Evolutionary conservation across 1,140 invertebrate species (phyloP).

Genomic region (Zaprionus ornatus): DNA sequence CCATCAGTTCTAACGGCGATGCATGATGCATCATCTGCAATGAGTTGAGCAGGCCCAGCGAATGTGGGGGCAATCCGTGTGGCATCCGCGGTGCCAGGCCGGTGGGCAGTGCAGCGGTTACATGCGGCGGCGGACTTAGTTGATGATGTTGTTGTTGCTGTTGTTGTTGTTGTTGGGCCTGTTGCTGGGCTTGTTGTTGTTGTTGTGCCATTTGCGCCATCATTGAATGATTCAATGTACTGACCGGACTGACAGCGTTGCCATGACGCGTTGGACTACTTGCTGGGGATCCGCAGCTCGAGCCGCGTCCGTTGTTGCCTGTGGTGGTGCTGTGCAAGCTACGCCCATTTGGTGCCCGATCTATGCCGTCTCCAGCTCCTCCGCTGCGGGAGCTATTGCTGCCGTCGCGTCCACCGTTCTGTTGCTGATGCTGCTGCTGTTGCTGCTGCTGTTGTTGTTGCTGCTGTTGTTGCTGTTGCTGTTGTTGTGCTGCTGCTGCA

Average conservation of each 20-base stretch:
- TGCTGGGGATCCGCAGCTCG: constrained; percentile 85
- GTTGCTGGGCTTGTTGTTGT: constrained; percentile 83
- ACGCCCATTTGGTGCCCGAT: constrained; percentile 77
- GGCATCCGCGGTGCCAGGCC: constrained; percentile 84
- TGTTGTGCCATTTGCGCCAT: constrained; percentile 80
- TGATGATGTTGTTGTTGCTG: constrained; percentile 80
- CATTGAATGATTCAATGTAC: constrained; percentile 83
- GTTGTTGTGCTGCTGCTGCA: constrained; percentile 58
- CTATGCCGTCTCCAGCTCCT: constrained; percentile 58
- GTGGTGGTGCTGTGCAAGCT: constrained; percentile 36
- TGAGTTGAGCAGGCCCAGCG: constrained; percentile 90
- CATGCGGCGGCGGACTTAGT: constrained; percentile 86
- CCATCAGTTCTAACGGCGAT: constrained; percentile 89
- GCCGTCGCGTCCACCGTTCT: constrained; percentile 75
- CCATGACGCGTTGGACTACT: constrained; percentile 83
- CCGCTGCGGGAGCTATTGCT: constrained; percentile 74
- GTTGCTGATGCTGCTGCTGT: constrained; percentile 78
- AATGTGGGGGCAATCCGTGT: constrained; percentile 89
- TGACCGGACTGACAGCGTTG: constrained; percentile 84
- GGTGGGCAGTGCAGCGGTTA: constrained; percentile 84
- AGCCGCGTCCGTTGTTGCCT: constrained; percentile 69
- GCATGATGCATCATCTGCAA: constrained; percentile 90
- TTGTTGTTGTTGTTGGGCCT: constrained; percentile 85
- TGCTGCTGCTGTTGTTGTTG: constrained; percentile 61
- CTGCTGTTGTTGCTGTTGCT: constrained; percentile 48